These are phyloP conservation scores for Eristalinus aeneus DNA, from an alignment of 2,888 invertebrate species.

Conservation along the genomic window DNA sequence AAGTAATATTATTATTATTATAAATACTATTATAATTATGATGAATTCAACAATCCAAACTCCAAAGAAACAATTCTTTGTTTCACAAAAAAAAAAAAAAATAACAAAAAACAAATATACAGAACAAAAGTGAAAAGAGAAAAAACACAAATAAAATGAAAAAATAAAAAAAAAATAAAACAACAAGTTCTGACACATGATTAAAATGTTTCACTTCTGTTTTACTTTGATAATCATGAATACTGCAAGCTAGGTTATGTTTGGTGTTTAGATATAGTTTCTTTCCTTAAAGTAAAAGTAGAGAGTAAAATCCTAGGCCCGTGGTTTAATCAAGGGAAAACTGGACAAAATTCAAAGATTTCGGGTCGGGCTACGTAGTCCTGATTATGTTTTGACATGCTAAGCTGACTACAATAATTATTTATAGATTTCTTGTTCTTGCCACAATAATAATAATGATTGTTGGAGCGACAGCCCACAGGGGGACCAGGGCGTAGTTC, in stretches of 20 bases:
- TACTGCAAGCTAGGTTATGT: not conserved
- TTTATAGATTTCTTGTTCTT: no score
- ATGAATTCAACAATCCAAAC: slow-evolving; percentile 61
- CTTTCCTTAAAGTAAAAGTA: no score
- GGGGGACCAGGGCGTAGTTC: no score
- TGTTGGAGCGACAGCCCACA: no score
- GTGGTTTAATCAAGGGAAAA: no score
- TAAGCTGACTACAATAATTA: no score
- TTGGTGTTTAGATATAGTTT: not conserved
- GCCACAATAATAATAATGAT: no score
- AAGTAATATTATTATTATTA: slow-evolving; percentile 50
- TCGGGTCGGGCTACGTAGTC: no score
- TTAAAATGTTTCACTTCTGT: slow-evolving; percentile 1
- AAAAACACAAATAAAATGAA: slow-evolving; percentile 14
- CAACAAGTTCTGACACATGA: slow-evolving; percentile 26
- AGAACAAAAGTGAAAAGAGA: slow-evolving; percentile 34
- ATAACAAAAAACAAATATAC: slow-evolving; percentile 26
- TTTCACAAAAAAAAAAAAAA: slow-evolving; percentile 60
- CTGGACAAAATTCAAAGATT: no score
- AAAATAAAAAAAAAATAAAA: slow-evolving; percentile 14
- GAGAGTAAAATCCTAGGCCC: not conserved
- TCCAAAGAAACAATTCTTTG: slow-evolving; percentile 70
- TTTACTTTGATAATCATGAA: not conserved
- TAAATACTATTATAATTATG: slow-evolving; percentile 40
- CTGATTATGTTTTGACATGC: no score